Percentiles rank a stretch among this genome's conserved stretches.
phyloP scores from a whole-genome alignment of 2,888 invertebrate genomes.

The Pegoplata infirma region DNA sequence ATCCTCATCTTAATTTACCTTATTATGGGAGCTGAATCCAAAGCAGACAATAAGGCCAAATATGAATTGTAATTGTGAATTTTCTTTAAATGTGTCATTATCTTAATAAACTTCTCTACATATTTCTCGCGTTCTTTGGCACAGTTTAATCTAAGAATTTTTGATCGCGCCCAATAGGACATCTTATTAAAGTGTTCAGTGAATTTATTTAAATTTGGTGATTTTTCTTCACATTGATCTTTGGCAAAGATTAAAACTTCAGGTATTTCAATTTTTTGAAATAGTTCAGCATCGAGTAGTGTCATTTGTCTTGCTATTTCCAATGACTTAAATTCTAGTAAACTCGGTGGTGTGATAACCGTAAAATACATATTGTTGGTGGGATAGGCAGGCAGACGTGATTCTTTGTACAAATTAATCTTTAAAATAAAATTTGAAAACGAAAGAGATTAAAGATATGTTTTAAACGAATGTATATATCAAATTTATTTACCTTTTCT shows the following conservation, averaged over 20 bases:
- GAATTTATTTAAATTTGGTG: slow-evolving; percentile 96
- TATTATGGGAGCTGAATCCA: slow-evolving; percentile 95
- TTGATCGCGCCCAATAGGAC: slow-evolving; percentile 98
- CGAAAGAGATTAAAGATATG: not conserved
- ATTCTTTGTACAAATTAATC: slow-evolving; percentile 75
- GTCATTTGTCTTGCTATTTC: slow-evolving; percentile 99
- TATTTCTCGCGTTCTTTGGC: slow-evolving; percentile 97
- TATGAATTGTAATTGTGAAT: slow-evolving; percentile 99
- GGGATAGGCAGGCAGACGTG: slow-evolving; percentile 73
- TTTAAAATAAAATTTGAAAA: slow-evolving; percentile 55
- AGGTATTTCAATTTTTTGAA: slow-evolving; percentile 97
- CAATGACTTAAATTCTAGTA: slow-evolving; percentile 95
- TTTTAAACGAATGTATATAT: not conserved
- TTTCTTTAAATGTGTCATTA: slow-evolving; percentile 98
- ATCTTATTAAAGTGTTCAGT: slow-evolving; percentile 99
- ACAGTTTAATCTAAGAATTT: slow-evolving; percentile 93
- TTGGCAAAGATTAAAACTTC: slow-evolving; percentile 98
- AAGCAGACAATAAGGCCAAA: slow-evolving; percentile 95
- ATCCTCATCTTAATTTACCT: slow-evolving; percentile 67
- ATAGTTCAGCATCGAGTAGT: slow-evolving; percentile 94
- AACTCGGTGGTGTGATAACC: slow-evolving; percentile 81
- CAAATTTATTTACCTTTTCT: slow-evolving; percentile 83
- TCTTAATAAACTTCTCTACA: slow-evolving; percentile 96
- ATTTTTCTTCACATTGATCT: slow-evolving; percentile 97
- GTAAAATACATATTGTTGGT: slow-evolving; percentile 66